These are phyloP conservation scores for Camelus dromedarius DNA, from an alignment of 2,113 vertebrate genomes.

Conservation along the genomic window DNA sequence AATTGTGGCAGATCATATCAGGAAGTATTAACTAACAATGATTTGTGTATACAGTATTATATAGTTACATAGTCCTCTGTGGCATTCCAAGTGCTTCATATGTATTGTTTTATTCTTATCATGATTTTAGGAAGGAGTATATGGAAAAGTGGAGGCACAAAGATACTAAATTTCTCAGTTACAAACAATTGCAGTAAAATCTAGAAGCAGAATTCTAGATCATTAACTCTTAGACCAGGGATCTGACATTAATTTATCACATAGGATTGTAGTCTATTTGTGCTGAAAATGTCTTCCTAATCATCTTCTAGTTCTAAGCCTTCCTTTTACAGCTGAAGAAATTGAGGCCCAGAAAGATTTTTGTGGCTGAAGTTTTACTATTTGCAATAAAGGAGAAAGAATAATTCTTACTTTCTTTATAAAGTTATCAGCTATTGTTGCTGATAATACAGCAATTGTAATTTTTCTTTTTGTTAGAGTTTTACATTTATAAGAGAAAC, in stretches of 20 bases:
- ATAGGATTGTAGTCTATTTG: background rate
- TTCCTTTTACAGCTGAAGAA: conserved; percentile 40
- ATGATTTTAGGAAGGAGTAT: background rate
- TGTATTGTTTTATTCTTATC: conserved; percentile 37
- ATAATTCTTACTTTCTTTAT: background rate
- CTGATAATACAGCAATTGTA: background rate
- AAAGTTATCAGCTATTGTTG: background rate
- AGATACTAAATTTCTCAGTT: conserved; percentile 21
- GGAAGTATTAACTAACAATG: background rate
- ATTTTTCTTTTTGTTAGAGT: conserved; percentile 12
- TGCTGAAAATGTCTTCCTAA: background rate
- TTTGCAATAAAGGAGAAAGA: conserved; percentile 43
- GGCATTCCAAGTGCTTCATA: background rate
- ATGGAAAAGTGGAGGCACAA: background rate
- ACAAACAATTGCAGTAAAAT: background rate
- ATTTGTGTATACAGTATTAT: background rate
- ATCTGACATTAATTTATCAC: background rate
- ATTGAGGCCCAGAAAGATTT: conserved; percentile 28
- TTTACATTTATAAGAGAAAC: conserved; percentile 48
- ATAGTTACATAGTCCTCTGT: background rate
- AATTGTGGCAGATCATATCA: background rate
- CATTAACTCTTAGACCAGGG: background rate
- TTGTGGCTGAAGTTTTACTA: conserved; percentile 23
- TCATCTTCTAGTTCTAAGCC: background rate
- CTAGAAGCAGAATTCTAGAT: conserved; percentile 53